These are phyloP conservation scores for Elysia chlorotica DNA, from an alignment of 1,140 invertebrate species.

Conservation along the genomic window DNA sequence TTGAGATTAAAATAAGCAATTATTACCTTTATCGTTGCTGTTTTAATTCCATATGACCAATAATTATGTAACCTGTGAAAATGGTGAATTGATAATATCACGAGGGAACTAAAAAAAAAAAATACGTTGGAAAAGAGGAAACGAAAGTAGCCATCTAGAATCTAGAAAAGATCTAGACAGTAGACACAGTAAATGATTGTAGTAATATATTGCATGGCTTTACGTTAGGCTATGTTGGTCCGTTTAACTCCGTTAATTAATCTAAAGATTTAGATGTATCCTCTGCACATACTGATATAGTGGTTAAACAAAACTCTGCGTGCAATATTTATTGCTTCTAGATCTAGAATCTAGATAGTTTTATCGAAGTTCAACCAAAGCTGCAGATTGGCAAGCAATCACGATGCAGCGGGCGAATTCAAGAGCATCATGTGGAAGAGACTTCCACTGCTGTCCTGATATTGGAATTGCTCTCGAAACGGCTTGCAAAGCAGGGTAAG, in stretches of 20 bases:
- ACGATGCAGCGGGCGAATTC: slow-evolving; percentile 17
- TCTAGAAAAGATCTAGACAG: too few species aligned
- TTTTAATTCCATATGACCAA: neutral
- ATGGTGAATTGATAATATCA: too few species aligned
- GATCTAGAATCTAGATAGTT: neutral
- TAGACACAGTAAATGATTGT: too few species aligned
- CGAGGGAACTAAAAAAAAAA: too few species aligned
- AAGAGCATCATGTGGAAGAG: slow-evolving; percentile 56
- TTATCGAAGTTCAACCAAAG: neutral
- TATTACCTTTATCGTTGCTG: neutral
- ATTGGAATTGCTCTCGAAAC: slow-evolving; percentile 45
- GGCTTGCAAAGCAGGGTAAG: slow-evolving; percentile 52
- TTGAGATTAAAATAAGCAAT: too few species aligned
- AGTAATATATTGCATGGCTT: too few species aligned
- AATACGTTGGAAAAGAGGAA: neutral
- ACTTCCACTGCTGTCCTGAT: slow-evolving; percentile 55
- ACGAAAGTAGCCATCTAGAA: neutral
- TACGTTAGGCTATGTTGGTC: too few species aligned
- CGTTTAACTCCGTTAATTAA: neutral
- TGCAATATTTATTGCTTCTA: neutral
- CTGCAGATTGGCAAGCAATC: neutral
- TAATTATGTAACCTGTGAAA: neutral
- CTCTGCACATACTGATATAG: neutral
- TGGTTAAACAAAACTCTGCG: neutral
- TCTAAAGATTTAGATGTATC: neutral